A percentile compares a stretch with the other conserved stretches of the same genome.
Evolutionary conservation across 2,888 invertebrate species (phyloP).

Genomic region (Melanostoma mellinum): DNA sequence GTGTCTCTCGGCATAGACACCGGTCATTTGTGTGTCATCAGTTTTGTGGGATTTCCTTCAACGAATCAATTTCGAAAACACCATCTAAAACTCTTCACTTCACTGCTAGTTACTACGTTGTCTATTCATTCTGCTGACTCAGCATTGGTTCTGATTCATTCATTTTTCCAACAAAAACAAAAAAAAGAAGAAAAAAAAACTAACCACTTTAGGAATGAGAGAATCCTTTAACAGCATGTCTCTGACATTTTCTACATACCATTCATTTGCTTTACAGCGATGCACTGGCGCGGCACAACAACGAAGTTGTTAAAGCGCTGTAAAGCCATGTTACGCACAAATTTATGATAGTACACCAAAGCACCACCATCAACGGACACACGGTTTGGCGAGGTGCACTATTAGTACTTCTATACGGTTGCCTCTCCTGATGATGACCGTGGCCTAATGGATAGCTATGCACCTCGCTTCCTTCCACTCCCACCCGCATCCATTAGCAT

Average conservation of each 20-base stretch:
- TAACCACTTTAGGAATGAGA: constrained; percentile 16
- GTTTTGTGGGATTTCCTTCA: too few species aligned
- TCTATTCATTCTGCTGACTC: constrained; percentile 35
- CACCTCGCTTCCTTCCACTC: constrained; percentile 8
- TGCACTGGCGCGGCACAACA: neutral
- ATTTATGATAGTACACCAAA: constrained; percentile 52
- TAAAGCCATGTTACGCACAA: constrained; percentile 71
- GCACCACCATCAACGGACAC: constrained; percentile 14
- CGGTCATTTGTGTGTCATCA: too few species aligned
- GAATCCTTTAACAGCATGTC: constrained; percentile 31
- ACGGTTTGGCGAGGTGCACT: constrained; percentile 26
- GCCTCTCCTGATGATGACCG: constrained; percentile 18
- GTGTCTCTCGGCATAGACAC: too few species aligned
- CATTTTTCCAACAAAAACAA: constrained; percentile 2
- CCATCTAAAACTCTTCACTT: neutral
- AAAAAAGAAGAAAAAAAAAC: constrained; percentile 5
- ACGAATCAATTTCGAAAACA: too few species aligned
- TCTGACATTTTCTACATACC: constrained; percentile 33
- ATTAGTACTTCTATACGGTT: constrained; percentile 12
- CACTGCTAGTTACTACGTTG: neutral
- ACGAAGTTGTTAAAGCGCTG: constrained; percentile 62
- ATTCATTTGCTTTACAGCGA: constrained; percentile 34
- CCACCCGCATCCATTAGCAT: constrained; percentile 52
- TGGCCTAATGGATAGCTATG: constrained; percentile 47
- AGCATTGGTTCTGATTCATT: constrained; percentile 51